Base-by-base conservation (phyloP, 1,140 invertebrate species). In the Polypedilum vanderplanki region DNA sequence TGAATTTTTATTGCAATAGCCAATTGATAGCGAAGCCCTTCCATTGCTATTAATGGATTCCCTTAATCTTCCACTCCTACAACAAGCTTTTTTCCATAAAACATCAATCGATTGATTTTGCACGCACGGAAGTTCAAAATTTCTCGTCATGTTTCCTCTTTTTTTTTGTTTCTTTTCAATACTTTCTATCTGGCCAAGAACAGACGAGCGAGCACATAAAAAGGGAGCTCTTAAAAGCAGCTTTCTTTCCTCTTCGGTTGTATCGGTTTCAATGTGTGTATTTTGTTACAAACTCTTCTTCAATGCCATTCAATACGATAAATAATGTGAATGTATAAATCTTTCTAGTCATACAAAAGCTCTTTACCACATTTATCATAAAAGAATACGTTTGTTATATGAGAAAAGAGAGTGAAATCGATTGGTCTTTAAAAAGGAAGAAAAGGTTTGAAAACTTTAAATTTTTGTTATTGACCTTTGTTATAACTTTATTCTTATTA, bases 1-100 rank as follows among this genome's bases (percentile, higher is more conserved):
- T 70, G 65, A 70, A 70, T 70, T 70, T 70, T 70, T 70, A 70
- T 70, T 70, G 65, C 20, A 20, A 70, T 18, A 17, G 65, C 8
- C 65, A 70, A 70, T 20, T 70, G 65, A 70, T 70, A 70, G 65
- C 24, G 24, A 33, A 22, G 12, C 46, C n/a, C n/a, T 15, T 57
- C n/a, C 46, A 15, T 57, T n/a, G 46, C n/a, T n/a, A 57, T 33
- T 33, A 33, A 33, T 33, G 24, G 24, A 33, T 33, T 33, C 5
- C 5, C 24, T n/a, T 33, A 33, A 33, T 33, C 24, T 33, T 33
- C 24, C 24, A 33, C 24, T 33, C 24, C 24, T 33, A 33, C 24
- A 33, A 1, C 5, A 33, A 3, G 5, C 24, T 33, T 5, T 33
- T 33, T 33, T 33, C 24, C 24, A 33, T 33, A 33, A 33, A 33